A percentile compares a stretch with the other conserved stretches of the same genome.
Conservation (phyloP, 2,797 vertebrate species). For the Platyrinchus mystaceus region DNA sequence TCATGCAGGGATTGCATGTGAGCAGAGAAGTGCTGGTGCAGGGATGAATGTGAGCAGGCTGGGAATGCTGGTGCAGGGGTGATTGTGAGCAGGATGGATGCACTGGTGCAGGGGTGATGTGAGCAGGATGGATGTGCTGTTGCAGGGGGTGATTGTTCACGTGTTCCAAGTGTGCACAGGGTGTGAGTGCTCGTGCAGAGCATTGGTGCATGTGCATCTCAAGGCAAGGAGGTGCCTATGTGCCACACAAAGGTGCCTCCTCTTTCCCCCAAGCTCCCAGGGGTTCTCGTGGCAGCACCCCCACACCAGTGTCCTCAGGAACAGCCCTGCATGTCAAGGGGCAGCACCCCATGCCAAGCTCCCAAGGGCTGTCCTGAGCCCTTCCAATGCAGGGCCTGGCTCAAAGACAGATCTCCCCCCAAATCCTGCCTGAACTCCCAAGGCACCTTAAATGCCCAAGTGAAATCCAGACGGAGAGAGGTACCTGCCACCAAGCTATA, state of each 20-base stretch:
- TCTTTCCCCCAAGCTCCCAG: no score
- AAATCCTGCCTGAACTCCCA: background rate
- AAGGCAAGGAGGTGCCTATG: accelerated
- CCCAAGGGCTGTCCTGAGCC: no score
- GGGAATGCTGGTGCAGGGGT: background rate
- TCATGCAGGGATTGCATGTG: background rate
- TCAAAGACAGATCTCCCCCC: background rate
- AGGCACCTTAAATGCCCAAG: background rate
- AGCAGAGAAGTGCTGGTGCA: background rate
- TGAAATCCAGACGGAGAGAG: accelerated
- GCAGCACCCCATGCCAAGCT: accelerated
- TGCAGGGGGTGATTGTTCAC: background rate
- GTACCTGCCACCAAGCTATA: background rate
- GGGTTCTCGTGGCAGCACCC: background rate
- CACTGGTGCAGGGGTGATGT: background rate
- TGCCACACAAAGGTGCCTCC: background rate
- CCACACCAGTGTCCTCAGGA: accelerated
- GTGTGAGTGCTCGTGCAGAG: background rate
- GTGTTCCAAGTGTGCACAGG: accelerated
- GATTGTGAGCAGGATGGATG: no score
- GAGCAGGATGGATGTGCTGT: no score
- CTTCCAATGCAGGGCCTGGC: background rate
- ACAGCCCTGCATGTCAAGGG: background rate
- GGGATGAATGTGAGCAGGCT: background rate
- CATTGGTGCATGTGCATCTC: background rate